Percentiles rank a stretch among this genome's conserved stretches.
Conservation (phyloP, 2,113 vertebrate genomes). For the Rousettus leschenaultii region DNA sequence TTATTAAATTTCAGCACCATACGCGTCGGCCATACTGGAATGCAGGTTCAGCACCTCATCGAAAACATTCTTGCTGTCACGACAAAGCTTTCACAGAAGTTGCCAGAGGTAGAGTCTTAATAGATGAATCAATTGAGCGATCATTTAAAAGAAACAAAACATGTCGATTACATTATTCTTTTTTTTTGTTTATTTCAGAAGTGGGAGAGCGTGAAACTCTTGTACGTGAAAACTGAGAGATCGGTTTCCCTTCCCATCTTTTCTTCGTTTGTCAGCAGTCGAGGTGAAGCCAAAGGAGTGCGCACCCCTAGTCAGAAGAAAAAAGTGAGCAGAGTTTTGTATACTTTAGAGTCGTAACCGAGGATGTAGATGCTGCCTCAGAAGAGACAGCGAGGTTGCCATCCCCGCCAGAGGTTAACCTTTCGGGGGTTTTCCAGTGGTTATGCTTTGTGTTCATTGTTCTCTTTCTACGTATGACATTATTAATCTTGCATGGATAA, state of each 20-base stretch:
- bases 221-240: slow-evolving; percentile 85
- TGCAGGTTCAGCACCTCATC: slow-evolving; percentile 31
- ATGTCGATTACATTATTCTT: accelerated
- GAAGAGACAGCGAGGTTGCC: not conserved
- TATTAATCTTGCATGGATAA: not conserved
- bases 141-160: not conserved
- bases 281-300: not conserved
- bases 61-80: slow-evolving; percentile 37
- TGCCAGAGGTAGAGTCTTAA: slow-evolving; percentile 45
- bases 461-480: not conserved
- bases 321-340: slow-evolving; percentile 27
- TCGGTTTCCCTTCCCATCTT: slow-evolving; percentile 87
- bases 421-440: not conserved
- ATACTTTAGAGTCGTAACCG: not conserved
- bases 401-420: not conserved
- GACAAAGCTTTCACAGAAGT: slow-evolving; percentile 27
- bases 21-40: slow-evolving; percentile 62
- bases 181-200: slow-evolving; percentile 75
- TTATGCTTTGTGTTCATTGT: not conserved
- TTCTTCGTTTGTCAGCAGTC: slow-evolving; percentile 79
- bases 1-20: slow-evolving; percentile 47
- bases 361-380: not conserved
- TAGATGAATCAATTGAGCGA: accelerated
- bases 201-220: slow-evolving; percentile 82
- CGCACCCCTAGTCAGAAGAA: not conserved